Evolutionary conservation across 1,140 invertebrate genomes (phyloP), one percentile per base, ranked within the genome.

Genomic region (Coelopa frigida): DNA sequence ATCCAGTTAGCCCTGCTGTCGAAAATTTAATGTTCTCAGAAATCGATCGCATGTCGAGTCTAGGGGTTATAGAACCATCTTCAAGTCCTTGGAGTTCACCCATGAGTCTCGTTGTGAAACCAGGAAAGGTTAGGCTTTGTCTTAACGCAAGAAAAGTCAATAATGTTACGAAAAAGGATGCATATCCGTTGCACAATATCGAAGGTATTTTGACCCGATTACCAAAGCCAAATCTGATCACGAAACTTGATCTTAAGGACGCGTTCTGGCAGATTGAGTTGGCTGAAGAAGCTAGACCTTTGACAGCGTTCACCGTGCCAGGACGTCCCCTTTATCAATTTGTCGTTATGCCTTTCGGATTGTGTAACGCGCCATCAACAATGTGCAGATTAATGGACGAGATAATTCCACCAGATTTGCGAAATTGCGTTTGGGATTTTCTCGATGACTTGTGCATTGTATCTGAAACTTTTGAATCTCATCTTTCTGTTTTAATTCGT

Each of bases 241-340:
- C 58, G 26, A 59, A 59, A 7, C 14, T 68, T 4, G 57, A 67
- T 49, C 47, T 68, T 11, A 65, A 59, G 49, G 53, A 58, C 26
- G 63, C 57, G 0, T 70, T 54, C 44, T 63, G 56, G 56, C 62
- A 73, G 44, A 56, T 73, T 12, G 54, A 53, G 0, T 17, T 73
- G 3, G 49, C 43, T 1, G 22, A 52, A 6, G 42, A 50, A 10
- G 57, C 52, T 12, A 56, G 51, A 38, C 49, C 59, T 32, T 72
- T 72, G 35, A 76, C 73, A 0, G 72, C 70, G 2, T 74, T 74
- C 49, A 63, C 65, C 4, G 70, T 71, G 3, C 59, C 54, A 21
- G 59, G 61, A 20, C 52, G 58, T n/a, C 33, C 62, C 59, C 7
- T 49, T 67, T 72, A 51, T 43, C 50, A 62, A 35, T 51, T 44